phyloP scores from a whole-genome alignment of 2,113 vertebrate species.

The Macrotis lagotis region DNA sequence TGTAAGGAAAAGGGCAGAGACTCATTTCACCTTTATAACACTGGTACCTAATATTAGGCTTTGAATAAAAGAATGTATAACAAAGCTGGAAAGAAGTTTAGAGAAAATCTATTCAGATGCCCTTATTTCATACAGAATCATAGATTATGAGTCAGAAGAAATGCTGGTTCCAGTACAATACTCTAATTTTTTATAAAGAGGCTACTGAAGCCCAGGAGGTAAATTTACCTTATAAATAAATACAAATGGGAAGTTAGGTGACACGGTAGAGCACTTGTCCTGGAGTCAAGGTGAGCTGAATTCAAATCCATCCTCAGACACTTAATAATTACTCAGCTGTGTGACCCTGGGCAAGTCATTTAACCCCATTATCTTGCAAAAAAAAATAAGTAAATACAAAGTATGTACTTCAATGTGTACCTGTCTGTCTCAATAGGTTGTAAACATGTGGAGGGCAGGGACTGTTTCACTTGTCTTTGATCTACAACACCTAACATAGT shows the following conservation, averaged over 20 bases:
- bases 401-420: too few relatives aligned
- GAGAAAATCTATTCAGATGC: not conserved
- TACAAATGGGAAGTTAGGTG: too few relatives aligned
- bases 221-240: too few relatives aligned
- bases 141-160: not conserved
- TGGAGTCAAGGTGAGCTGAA: too few relatives aligned
- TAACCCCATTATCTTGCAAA: too few relatives aligned
- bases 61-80: not conserved
- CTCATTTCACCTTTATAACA: not conserved
- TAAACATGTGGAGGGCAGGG: not conserved
- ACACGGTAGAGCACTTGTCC: too few relatives aligned
- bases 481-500: not conserved
- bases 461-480: not conserved
- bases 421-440: not conserved
- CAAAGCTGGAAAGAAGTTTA: not conserved
- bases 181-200: not conserved
- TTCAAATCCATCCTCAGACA: too few relatives aligned
- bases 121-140: slow-evolving; percentile 25
- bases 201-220: too few relatives aligned
- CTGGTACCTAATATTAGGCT: not conserved
- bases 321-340: too few relatives aligned
- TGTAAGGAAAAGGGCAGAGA: not conserved
- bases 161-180: not conserved
- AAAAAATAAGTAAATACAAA: not conserved
- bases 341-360: too few relatives aligned